Percentiles rank a stretch among this genome's conserved stretches.
Conservation (phyloP, 2,888 invertebrate genomes). For the Tricholauxania praeusta region DNA sequence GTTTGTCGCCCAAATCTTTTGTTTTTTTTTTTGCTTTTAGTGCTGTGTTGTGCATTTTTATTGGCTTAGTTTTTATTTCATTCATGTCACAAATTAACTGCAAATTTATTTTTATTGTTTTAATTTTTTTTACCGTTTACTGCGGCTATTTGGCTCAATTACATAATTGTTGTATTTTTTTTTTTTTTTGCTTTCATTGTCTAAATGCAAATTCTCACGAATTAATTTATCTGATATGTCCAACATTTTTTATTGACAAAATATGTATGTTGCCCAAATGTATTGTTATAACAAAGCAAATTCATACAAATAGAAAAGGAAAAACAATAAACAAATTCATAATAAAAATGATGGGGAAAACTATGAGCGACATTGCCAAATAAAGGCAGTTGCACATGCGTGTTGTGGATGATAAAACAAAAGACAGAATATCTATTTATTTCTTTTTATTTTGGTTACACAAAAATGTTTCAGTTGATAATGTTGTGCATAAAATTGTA, state of each 20-base stretch:
- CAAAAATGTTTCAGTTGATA: too few relatives aligned
- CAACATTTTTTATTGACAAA: not conserved
- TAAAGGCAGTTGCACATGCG: not conserved
- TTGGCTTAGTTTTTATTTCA: too few relatives aligned
- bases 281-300: too few relatives aligned
- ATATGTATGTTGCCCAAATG: not conserved
- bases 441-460: too few relatives aligned
- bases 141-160: not conserved
- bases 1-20: constrained; percentile 9
- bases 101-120: not conserved
- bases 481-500: too few relatives aligned
- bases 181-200: constrained; percentile 4
- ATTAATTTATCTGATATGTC: constrained; percentile 13
- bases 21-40: not conserved
- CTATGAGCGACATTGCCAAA: too few relatives aligned
- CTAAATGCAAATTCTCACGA: constrained; percentile 26
- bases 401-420: not conserved
- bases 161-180: constrained; percentile 8
- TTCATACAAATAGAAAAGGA: too few relatives aligned
- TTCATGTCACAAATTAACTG: not conserved
- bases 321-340: too few relatives aligned
- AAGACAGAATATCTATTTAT: too few relatives aligned
- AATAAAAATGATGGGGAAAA: too few relatives aligned
- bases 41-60: too few relatives aligned
- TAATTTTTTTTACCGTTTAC: not conserved